Percentiles rank a stretch among this genome's conserved stretches.
Evolutionary conservation across 1,140 invertebrate genomes (phyloP).

Genomic region (Panagrolaimus sp.): DNA sequence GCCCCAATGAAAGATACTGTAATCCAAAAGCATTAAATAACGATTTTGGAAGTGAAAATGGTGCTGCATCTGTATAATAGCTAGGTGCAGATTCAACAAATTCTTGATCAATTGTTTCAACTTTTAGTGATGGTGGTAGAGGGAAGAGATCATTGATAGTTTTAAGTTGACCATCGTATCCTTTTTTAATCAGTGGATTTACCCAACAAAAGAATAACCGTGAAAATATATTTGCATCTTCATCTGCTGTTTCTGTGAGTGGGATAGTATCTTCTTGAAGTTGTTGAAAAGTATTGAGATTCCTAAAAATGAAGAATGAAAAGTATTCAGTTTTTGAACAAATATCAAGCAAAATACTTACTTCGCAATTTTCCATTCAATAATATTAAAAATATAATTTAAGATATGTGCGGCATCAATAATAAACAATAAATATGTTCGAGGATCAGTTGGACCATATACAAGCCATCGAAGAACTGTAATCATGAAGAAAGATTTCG

Average conservation of each 20-base stretch:
- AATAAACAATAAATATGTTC: conserved; percentile 17
- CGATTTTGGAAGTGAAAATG: conserved; percentile 67
- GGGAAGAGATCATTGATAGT: conserved; percentile 46
- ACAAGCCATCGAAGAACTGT: conserved; percentile 25
- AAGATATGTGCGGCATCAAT: conserved; percentile 23
- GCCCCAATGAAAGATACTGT: conserved; percentile 80
- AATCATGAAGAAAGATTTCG: conserved; percentile 32
- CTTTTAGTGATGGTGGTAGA: conserved; percentile 44
- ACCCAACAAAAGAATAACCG: conserved; percentile 54
- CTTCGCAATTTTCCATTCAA: conserved; percentile 31
- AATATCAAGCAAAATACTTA: conserved; percentile 11
- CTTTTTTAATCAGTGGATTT: conserved; percentile 49
- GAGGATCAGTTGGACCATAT: conserved; percentile 29
- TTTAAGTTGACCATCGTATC: conserved; percentile 41
- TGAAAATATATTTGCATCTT: conserved; percentile 39
- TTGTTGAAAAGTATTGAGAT: conserved; percentile 9
- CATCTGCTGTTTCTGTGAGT: conserved; percentile 21
- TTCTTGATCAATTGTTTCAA: conserved; percentile 38
- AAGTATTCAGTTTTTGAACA: conserved; percentile 12
- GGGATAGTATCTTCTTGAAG: conserved; percentile 8
- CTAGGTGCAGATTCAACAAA: conserved; percentile 43
- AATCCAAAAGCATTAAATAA: conserved; percentile 76
- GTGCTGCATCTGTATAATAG: conserved; percentile 37
- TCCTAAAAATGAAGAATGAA: conserved; percentile 20
- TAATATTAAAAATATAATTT: conserved; percentile 20